phyloP scores from a whole-genome alignment of 2,113 vertebrate genomes.

The Dromiciops gliroides region DNA sequence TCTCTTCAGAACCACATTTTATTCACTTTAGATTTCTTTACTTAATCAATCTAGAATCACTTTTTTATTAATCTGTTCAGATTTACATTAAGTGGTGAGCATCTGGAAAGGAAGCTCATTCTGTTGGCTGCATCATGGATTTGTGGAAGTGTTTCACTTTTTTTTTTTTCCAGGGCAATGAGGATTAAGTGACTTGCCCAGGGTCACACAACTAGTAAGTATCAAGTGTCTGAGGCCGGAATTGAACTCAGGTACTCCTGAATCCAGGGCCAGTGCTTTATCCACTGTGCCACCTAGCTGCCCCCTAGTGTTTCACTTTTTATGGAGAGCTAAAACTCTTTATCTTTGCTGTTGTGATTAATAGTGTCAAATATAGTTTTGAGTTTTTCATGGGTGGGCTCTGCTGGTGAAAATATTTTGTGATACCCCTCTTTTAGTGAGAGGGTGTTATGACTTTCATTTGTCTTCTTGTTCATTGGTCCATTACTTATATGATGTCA shows the following conservation, averaged over 20 bases:
- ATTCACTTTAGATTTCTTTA: neutral
- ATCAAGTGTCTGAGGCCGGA: too few species aligned
- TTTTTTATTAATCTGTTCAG: neutral
- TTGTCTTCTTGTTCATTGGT: neutral
- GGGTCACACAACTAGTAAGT: too few species aligned
- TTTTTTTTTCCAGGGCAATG: too few species aligned
- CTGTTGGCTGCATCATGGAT: neutral
- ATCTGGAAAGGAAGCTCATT: neutral
- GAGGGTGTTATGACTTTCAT: neutral
- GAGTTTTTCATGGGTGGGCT: neutral
- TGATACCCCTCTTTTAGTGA: neutral
- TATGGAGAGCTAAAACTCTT: neutral
- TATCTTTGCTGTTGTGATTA: too few species aligned
- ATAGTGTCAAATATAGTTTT: neutral
- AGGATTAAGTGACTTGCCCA: too few species aligned
- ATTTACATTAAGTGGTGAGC: neutral
- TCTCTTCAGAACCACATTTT: neutral
- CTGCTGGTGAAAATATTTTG: neutral
- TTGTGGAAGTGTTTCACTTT: neutral
- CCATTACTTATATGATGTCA: neutral
- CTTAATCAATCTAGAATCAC: neutral
- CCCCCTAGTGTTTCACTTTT: neutral
- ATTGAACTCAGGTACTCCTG: too few species aligned
- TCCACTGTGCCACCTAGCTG: too few species aligned
- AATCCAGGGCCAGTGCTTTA: too few species aligned